Evolutionary conservation across 2,888 invertebrate species (phyloP).

Genomic region (Bedellia somnulentella): DNA sequence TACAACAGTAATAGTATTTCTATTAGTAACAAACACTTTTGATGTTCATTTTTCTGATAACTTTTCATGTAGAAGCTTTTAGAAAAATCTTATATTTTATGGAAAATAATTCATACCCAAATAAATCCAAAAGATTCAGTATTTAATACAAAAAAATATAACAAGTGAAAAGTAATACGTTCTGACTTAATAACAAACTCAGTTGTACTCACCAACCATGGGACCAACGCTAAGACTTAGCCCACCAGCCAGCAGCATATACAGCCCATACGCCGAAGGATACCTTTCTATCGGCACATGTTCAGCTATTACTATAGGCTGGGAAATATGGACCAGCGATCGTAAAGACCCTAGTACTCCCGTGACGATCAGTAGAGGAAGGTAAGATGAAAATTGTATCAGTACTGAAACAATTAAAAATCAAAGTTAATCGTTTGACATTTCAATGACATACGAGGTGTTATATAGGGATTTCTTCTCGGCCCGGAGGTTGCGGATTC

Average conservation of each 20-base stretch:
- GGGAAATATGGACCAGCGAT: slow-evolving; percentile 64
- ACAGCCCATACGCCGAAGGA: slow-evolving; percentile 67
- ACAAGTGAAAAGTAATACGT: too few species aligned
- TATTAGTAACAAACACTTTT: too few species aligned
- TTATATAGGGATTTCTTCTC: background rate
- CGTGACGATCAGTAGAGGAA: slow-evolving; percentile 50
- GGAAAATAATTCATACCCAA: too few species aligned
- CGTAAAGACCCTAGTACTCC: slow-evolving; percentile 60
- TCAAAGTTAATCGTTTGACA: background rate
- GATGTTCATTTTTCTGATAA: too few species aligned
- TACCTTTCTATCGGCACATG: slow-evolving; percentile 64
- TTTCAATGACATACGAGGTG: background rate
- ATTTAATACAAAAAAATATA: too few species aligned
- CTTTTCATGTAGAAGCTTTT: too few species aligned
- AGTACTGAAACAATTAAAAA: slow-evolving; percentile 47
- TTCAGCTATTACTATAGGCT: slow-evolving; percentile 67
- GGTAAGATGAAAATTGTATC: slow-evolving; percentile 52
- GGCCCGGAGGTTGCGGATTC: too few species aligned
- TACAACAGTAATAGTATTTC: too few species aligned
- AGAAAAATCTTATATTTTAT: too few species aligned
- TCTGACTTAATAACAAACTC: too few species aligned
- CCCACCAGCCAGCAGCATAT: slow-evolving; percentile 63
- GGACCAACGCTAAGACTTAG: slow-evolving; percentile 64
- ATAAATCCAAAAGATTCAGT: too few species aligned
- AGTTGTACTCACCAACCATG: slow-evolving; percentile 63